phyloP scores from a whole-genome alignment of 2,888 invertebrate genomes.

The Myopa testacea region DNA sequence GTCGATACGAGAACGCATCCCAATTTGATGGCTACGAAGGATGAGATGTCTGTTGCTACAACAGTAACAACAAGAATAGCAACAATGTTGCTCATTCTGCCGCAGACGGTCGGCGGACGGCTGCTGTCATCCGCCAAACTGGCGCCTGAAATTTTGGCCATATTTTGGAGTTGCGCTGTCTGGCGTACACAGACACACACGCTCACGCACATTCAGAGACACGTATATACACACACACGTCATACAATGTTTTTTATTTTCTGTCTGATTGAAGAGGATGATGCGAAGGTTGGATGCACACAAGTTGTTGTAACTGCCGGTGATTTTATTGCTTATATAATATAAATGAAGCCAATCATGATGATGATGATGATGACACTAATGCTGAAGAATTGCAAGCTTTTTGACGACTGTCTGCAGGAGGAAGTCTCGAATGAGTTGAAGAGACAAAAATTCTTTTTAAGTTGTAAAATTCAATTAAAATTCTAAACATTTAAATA shows the following conservation, averaged over 20 bases:
- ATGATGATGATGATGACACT: too few species aligned
- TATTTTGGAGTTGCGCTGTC: conserved; percentile 21
- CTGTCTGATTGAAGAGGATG: background rate
- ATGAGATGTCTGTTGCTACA: background rate
- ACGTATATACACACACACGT: background rate
- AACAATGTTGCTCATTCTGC: background rate
- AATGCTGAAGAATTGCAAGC: too few species aligned
- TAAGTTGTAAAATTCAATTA: too few species aligned
- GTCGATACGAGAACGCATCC: conserved; percentile 4
- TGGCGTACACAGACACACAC: background rate
- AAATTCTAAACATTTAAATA: too few species aligned
- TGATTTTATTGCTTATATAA: too few species aligned
- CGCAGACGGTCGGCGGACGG: background rate
- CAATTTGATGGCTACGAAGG: conserved; percentile 17
- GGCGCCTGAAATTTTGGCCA: conserved; percentile 32
- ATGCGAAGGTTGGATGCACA: background rate
- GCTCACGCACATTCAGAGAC: background rate
- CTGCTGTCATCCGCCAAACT: conserved; percentile 39
- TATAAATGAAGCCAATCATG: too few species aligned
- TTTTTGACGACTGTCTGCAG: too few species aligned
- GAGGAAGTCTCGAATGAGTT: too few species aligned
- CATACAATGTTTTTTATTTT: background rate
- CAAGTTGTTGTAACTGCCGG: too few species aligned
- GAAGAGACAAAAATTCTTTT: too few species aligned
- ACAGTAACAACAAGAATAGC: conserved; percentile 21